phyloP scores from a whole-genome alignment of 2,797 vertebrate genomes.

The Decapterus maruadsi region DNA sequence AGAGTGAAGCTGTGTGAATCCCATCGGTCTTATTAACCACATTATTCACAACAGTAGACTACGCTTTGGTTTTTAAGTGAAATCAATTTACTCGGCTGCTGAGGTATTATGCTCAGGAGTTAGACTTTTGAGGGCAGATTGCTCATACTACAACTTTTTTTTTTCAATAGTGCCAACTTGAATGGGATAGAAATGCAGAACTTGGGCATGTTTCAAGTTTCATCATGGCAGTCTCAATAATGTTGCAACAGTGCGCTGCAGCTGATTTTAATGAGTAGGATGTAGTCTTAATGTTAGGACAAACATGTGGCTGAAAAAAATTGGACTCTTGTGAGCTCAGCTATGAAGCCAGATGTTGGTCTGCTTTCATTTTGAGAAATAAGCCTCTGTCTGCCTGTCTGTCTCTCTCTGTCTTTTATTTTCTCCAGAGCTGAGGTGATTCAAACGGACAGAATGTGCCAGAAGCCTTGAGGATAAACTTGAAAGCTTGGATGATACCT shows the following conservation, averaged over 20 bases:
- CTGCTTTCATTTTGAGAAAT: constrained; percentile 77
- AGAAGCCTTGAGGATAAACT: constrained; percentile 52
- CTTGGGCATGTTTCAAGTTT: constrained; percentile 32
- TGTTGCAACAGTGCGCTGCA: constrained; percentile 33
- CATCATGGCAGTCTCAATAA: constrained; percentile 36
- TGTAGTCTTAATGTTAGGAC: constrained; percentile 52
- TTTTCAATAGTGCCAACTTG: constrained; percentile 19
- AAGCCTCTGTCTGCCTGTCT: constrained; percentile 72
- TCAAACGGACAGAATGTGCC: constrained; percentile 35
- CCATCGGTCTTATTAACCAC: constrained; percentile 8
- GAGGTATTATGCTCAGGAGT: constrained; percentile 27
- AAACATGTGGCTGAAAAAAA: constrained; percentile 60
- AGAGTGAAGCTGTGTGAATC: constrained; percentile 8
- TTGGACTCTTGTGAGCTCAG: constrained; percentile 56
- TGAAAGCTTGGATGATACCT: constrained; percentile 37
- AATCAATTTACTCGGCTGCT: constrained; percentile 20
- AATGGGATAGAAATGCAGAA: constrained; percentile 28
- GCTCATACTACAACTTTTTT: constrained; percentile 19
- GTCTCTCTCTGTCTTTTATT: constrained; percentile 33
- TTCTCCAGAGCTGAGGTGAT: constrained; percentile 52
- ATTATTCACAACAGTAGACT: constrained; percentile 18
- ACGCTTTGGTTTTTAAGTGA: constrained; percentile 25
- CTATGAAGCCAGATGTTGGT: constrained; percentile 75
- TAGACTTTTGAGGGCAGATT: constrained; percentile 33
- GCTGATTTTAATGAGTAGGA: constrained; percentile 50